A percentile compares a stretch with the other conserved stretches of the same genome.
Evolutionary conservation across 2,888 invertebrate species (phyloP).

Genomic region (Hirtodrosophila histrioides): DNA sequence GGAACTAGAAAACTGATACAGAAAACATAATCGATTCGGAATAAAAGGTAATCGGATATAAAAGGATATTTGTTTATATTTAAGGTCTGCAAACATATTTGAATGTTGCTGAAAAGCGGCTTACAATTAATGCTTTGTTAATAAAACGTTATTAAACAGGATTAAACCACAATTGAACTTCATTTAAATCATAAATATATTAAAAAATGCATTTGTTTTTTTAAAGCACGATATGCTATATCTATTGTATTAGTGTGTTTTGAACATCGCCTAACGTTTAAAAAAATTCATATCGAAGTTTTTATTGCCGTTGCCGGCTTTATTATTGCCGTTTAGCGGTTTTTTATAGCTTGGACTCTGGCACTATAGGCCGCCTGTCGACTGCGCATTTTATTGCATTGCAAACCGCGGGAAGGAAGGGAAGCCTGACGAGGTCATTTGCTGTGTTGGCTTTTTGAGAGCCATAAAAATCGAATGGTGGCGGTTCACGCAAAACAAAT

Average conservation of each 20-base stretch:
- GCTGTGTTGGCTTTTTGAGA: conserved; percentile 72
- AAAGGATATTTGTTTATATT: too few species aligned
- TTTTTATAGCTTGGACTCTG: conserved; percentile 66
- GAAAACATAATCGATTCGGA: too few species aligned
- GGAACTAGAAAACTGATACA: too few species aligned
- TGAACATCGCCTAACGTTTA: conserved; percentile 30
- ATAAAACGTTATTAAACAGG: too few species aligned
- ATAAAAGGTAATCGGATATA: too few species aligned
- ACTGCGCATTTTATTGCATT: conserved; percentile 71
- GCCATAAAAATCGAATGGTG: conserved; percentile 77
- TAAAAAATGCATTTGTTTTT: background rate
- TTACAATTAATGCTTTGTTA: too few species aligned
- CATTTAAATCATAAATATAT: too few species aligned
- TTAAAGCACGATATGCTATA: background rate
- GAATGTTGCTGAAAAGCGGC: too few species aligned
- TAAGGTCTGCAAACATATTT: too few species aligned
- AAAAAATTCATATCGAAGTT: conserved; percentile 46
- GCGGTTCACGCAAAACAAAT: conserved; percentile 65
- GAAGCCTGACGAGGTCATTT: conserved; percentile 59
- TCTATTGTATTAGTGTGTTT: conserved; percentile 30
- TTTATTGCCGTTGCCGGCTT: conserved; percentile 61
- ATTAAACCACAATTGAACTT: too few species aligned
- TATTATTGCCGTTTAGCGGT: conserved; percentile 80
- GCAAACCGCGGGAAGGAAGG: conserved; percentile 24
- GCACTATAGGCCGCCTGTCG: conserved; percentile 53